Conservation (phyloP, 1,140 invertebrate genomes). For the Drosophila obscura region DNA sequence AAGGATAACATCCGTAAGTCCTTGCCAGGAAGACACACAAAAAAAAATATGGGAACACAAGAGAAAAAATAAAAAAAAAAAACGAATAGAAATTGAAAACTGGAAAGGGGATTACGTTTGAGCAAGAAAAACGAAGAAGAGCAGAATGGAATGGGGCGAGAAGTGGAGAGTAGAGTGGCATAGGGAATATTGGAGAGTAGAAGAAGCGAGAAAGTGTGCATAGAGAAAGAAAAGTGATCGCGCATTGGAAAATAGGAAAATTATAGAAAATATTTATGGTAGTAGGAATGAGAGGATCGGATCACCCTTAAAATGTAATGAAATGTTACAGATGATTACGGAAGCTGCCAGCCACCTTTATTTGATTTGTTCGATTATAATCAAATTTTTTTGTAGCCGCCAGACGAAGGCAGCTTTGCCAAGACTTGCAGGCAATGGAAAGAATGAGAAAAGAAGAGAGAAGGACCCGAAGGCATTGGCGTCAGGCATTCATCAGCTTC, state of each 20-base stretch:
- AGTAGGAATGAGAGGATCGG: too few species aligned
- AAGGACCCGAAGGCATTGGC: slow-evolving; percentile 27
- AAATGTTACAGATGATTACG: too few species aligned
- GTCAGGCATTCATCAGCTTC: slow-evolving; percentile 40
- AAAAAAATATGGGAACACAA: slow-evolving; percentile 7
- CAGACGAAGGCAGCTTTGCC: slow-evolving; percentile 33
- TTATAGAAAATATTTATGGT: too few species aligned
- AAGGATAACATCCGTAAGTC: slow-evolving; percentile 32
- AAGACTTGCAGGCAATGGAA: slow-evolving; percentile 8
- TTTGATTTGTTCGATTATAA: slow-evolving; percentile 8
- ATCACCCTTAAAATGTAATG: too few species aligned
- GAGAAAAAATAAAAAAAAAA: slow-evolving; percentile 24
- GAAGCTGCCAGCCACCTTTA: not conserved
- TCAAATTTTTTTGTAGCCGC: not conserved
- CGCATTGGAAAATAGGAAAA: too few species aligned
- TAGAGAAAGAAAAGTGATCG: too few species aligned
- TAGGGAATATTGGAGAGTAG: too few species aligned
- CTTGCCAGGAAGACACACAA: slow-evolving; percentile 1
- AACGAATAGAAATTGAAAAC: slow-evolving; percentile 38
- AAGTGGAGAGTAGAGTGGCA: too few species aligned
- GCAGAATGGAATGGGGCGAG: too few species aligned
- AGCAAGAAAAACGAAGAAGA: too few species aligned
- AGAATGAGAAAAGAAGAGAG: not conserved
- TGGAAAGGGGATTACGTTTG: slow-evolving; percentile 51
- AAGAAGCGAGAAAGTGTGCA: too few species aligned